Evolutionary conservation across 92 coral and sea anemone species (phyloP), one percentile per base, ranked within the genome.

Genomic region (Heliopora coerulea): DNA sequence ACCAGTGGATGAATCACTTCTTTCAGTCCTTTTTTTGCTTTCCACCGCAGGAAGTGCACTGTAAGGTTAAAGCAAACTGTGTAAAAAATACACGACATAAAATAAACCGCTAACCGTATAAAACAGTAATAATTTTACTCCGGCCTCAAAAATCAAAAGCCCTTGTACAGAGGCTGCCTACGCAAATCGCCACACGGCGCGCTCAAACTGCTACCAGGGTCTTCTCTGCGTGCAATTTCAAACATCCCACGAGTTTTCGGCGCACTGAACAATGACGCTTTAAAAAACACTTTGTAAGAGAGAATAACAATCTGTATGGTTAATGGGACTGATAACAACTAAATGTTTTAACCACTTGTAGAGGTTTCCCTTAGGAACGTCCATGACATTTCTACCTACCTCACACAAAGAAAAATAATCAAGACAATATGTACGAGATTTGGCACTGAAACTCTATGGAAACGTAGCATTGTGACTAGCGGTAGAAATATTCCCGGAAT

Each of bases 1-100:
- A 23, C 20, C 1, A 31, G 8, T 21, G 13, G 52, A 35, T 15
- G 14, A 12, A n/a, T 18, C 21, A 1, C 54, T 28, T 12, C 21
- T 65, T 35, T 13, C 46, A 52, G 13, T 65, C 54, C 32, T 42
- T 15, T 14, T 61, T 12, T 65, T 67, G 3, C 74, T 56, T 21
- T 44, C 74, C 18, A 42, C 33, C 12, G 37, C 74, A 56, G 32
- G 48, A 25, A 67, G 48, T 1, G 21, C 58, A 30, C 74, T 67
- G n/a, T 33, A 63, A 63, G 11, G 15, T 27, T 19, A 50, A 40
- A 65, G 6, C 8, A 31, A 34, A 32, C 21, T 4, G 35, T 2
- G 69, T 7, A 26, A 23, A 29, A 41, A 19, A 4, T 4, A 37
- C 5, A 4, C 42, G 5, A 37, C 42, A 4, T 37, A 37, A 5